Conservation (phyloP, 30 jellyfish, hydroid and myxozoan species). For the Calvadosia cruxmelitensis region DNA sequence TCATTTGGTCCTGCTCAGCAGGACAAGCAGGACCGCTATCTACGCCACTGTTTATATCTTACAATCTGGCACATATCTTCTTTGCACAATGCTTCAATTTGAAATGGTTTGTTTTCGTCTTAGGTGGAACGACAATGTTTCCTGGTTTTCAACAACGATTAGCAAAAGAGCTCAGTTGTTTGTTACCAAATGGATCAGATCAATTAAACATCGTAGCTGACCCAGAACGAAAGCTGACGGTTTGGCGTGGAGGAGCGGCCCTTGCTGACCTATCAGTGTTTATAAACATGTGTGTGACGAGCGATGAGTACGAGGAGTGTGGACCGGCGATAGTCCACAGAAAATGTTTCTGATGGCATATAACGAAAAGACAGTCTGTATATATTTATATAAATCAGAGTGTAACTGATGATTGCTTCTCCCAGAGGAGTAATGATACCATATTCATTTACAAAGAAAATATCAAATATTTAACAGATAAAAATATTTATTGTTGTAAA, state of each 20-base stretch:
- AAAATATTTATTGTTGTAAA: too few species aligned
- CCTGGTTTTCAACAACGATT: constrained; percentile 56
- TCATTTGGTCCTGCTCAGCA: too few species aligned
- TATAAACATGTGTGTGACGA: constrained; percentile 42
- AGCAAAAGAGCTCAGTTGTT: constrained; percentile 24
- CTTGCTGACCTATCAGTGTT: constrained; percentile 55
- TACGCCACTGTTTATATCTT: neutral
- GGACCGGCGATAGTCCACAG: constrained; percentile 75
- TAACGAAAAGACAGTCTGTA: neutral
- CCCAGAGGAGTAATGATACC: too few species aligned
- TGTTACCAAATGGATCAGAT: constrained; percentile 9
- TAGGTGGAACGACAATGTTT: constrained; percentile 88
- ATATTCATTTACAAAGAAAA: too few species aligned
- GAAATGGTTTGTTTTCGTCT: neutral
- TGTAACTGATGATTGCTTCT: too few species aligned
- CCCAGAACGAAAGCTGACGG: constrained; percentile 34
- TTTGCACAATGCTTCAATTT: too few species aligned
- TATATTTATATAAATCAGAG: too few species aligned
- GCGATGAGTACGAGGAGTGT: constrained; percentile 69
- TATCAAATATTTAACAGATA: too few species aligned
- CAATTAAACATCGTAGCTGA: constrained; percentile 25
- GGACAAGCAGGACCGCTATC: too few species aligned
- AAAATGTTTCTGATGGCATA: constrained; percentile 50
- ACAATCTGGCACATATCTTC: neutral
- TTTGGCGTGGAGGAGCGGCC: constrained; percentile 94